Conservation (phyloP, 2,888 invertebrate species). For the Baronia brevicornis region DNA sequence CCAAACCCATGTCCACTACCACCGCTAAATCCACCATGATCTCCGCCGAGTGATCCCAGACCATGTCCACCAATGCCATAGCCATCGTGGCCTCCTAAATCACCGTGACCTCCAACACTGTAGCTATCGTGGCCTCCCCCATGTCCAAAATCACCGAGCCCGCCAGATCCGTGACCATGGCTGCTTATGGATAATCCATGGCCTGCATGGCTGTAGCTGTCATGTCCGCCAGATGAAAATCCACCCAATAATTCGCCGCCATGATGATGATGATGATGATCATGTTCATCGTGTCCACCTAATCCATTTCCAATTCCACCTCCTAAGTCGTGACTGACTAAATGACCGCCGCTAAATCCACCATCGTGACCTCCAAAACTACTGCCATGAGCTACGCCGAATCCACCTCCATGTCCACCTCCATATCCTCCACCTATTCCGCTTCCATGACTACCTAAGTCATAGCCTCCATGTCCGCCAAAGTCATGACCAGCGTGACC, state of each 20-base stretch:
- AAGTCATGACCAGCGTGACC: conserved; percentile 26
- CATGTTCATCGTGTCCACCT: conserved; percentile 24
- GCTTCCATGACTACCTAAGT: conserved; percentile 33
- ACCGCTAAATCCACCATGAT: conserved; percentile 21
- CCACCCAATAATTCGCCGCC: conserved; percentile 16
- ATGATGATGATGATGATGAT: conserved; percentile 27
- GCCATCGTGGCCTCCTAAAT: conserved; percentile 23
- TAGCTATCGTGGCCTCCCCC: conserved; percentile 23
- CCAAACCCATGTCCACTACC: conserved; percentile 20
- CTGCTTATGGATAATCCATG: conserved; percentile 3
- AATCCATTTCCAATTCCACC: conserved; percentile 19
- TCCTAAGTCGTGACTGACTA: conserved; percentile 24
- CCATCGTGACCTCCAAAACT: conserved; percentile 24
- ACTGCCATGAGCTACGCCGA: conserved; percentile 20
- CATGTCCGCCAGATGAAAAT: conserved; percentile 24
- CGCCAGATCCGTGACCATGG: conserved; percentile 24
- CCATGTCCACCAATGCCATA: conserved; percentile 17
- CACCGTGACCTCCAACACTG: conserved; percentile 22
- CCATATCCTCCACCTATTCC: conserved; percentile 22
- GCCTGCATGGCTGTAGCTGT: conserved; percentile 21
- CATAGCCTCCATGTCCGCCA: conserved; percentile 24
- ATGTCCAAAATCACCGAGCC: conserved; percentile 23
- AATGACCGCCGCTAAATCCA: conserved; percentile 27
- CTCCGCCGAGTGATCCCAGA: conserved; percentile 18
- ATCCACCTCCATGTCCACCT: conserved; percentile 18